Evolutionary conservation across 2,888 invertebrate genomes (phyloP).

Genomic region (Ornithoptera alexandrae): DNA sequence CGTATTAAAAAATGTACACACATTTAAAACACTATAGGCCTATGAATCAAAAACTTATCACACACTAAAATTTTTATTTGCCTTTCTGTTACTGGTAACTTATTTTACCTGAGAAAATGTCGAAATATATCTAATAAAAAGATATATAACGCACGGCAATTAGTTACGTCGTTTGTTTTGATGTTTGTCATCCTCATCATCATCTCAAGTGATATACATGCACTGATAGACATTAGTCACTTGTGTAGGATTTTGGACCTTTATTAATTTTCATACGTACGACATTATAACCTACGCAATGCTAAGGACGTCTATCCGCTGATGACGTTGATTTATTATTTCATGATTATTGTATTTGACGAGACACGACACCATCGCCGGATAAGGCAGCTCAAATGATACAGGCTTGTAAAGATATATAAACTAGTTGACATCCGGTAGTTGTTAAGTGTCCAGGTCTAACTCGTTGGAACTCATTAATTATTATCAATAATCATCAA

Average conservation of each 20-base stretch:
- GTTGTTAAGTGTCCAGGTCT: not conserved
- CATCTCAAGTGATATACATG: no score
- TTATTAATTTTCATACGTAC: not conserved
- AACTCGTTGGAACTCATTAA: not conserved
- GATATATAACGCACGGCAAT: not conserved
- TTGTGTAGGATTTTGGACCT: not conserved
- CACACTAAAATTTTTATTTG: not conserved
- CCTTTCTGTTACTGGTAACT: not conserved
- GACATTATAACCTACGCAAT: not conserved
- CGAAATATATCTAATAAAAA: not conserved
- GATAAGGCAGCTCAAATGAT: constrained; percentile 20
- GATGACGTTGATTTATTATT: not conserved
- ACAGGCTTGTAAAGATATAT: constrained; percentile 21
- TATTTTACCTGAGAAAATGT: not conserved
- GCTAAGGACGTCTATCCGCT: not conserved
- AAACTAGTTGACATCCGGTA: not conserved
- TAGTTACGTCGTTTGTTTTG: not conserved
- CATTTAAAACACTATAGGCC: not conserved
- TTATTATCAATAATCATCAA: not conserved
- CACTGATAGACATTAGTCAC: no score
- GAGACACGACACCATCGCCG: not conserved
- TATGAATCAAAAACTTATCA: not conserved
- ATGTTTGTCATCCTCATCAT: no score
- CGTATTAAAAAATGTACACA: not conserved
- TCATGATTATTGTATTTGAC: not conserved